These are phyloP conservation scores for Coracopsis vasa DNA, from an alignment of 2,113 vertebrate genomes.

Conservation along the genomic window DNA sequence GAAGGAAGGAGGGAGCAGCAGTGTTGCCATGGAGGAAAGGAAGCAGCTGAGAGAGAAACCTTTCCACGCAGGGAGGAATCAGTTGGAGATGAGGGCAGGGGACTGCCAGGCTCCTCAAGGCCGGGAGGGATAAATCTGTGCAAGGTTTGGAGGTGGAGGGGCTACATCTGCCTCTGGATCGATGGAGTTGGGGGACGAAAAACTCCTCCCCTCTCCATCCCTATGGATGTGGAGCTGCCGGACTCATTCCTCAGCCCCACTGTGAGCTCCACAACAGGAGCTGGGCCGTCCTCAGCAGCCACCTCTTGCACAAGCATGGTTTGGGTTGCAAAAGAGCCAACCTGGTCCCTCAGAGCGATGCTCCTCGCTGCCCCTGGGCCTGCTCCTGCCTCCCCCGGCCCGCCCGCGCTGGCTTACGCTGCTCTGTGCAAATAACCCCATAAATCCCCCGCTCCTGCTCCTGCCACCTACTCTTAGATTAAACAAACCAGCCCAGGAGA, in stretches of 20 bases:
- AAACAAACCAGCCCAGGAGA: background rate
- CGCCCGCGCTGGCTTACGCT: background rate
- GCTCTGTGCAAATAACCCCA: background rate
- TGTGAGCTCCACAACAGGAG: rapidly evolving
- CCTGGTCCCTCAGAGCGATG: background rate
- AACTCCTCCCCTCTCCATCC: background rate
- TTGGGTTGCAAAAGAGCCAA: background rate
- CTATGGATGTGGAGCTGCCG: rapidly evolving
- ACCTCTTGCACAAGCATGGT: background rate
- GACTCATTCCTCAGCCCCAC: background rate
- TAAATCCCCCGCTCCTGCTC: slow-evolving; percentile 26
- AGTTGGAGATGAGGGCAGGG: background rate
- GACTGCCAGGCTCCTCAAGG: background rate
- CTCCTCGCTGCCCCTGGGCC: background rate
- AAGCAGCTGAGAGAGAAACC: slow-evolving; percentile 44
- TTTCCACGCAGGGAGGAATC: background rate
- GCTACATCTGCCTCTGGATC: background rate
- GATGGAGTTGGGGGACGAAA: background rate
- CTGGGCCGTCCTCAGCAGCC: background rate
- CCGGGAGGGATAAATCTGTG: background rate
- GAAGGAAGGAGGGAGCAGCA: background rate
- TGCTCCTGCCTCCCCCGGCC: background rate
- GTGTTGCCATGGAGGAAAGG: slow-evolving; percentile 56
- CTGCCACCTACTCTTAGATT: slow-evolving; percentile 30
- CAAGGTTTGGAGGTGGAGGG: background rate